Base-by-base conservation (phyloP, 1,140 invertebrate genomes). In the Panulirus ornatus region DNA sequence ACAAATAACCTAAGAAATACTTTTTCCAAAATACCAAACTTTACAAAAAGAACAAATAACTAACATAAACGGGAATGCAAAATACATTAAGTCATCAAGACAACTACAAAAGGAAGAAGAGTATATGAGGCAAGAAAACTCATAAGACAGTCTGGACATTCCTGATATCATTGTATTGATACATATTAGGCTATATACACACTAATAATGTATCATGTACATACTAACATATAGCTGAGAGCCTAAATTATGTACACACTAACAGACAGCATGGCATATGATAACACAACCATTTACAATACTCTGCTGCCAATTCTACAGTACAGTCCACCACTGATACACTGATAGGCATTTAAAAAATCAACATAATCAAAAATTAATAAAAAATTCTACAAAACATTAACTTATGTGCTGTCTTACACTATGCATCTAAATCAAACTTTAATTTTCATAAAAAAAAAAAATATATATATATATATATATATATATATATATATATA, bases 401-500 rank as follows among this genome's bases (percentile, higher is more conserved):
- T 78, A 19, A 38, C 38, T 47, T 78, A 78, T 78, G 58, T 66
- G 30, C 58, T 88, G 85, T 44, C 85, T 89, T 89, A 79, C 87
- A 83, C 78, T 89, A 89, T 76, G 88, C 88, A 89, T 73, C 88
- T 89, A 89, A 89, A 40, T 89, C 88, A 89, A 84, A 76, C 79
- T 85, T 85, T 73, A 70, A 58, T 83, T 54, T 34, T 75, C 42
- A n/a, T 38, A 87, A 66, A 76, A 70, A 78, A 78, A 83, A 81
- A 40, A 63, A 63, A n/a, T n/a, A n/a, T n/a, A n/a, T n/a, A n/a
- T n/a, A n/a, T n/a, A n/a, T n/a, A n/a, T n/a, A n/a, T n/a, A n/a
- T n/a, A n/a, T n/a, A n/a, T n/a, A n/a, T n/a, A n/a, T n/a, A n/a
- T n/a, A n/a, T n/a, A n/a, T n/a, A n/a, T n/a, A n/a, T n/a, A n/a